phyloP scores from a whole-genome alignment of 2,797 vertebrate species.

The Pseudochromis fuscus region DNA sequence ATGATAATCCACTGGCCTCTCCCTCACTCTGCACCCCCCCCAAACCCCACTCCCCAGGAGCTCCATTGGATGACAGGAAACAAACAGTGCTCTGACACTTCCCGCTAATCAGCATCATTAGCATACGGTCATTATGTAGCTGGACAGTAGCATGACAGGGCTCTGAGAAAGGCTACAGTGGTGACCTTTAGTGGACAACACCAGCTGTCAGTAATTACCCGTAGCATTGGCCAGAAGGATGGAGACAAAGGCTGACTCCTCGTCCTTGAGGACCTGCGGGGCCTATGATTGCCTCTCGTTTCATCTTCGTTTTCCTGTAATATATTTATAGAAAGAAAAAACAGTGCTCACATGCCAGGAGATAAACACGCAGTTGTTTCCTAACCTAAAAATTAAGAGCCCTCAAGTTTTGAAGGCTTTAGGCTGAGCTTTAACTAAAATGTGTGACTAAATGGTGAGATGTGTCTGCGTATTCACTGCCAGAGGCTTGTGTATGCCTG shows the following conservation, averaged over 20 bases:
- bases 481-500: slow-evolving; percentile 55
- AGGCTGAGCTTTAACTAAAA: slow-evolving; percentile 74
- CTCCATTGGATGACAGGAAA: slow-evolving; percentile 82
- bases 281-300: slow-evolving; percentile 37
- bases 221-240: slow-evolving; percentile 64
- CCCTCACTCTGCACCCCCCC: slow-evolving; percentile 31
- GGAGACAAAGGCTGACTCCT: slow-evolving; percentile 65
- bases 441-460: slow-evolving; percentile 74
- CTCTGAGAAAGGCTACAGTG: slow-evolving; percentile 81
- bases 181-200: slow-evolving; percentile 88
- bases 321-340: slow-evolving; percentile 54
- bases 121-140: slow-evolving; percentile 85
- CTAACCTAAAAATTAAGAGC: slow-evolving; percentile 50
- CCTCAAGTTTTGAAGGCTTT: slow-evolving; percentile 67
- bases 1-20: slow-evolving; percentile 75
- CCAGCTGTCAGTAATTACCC: slow-evolving; percentile 90
- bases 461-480: slow-evolving; percentile 50
- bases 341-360: slow-evolving; percentile 21
- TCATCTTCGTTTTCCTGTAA: slow-evolving; percentile 28
- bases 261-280: slow-evolving; percentile 74
- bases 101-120: slow-evolving; percentile 88
- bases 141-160: slow-evolving; percentile 86
- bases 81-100: slow-evolving; percentile 87
- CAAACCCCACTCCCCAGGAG: slow-evolving; percentile 67
- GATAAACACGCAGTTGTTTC: slow-evolving; percentile 43